Conservation (phyloP, 1,140 invertebrate species). For the Ostrea edulis region DNA sequence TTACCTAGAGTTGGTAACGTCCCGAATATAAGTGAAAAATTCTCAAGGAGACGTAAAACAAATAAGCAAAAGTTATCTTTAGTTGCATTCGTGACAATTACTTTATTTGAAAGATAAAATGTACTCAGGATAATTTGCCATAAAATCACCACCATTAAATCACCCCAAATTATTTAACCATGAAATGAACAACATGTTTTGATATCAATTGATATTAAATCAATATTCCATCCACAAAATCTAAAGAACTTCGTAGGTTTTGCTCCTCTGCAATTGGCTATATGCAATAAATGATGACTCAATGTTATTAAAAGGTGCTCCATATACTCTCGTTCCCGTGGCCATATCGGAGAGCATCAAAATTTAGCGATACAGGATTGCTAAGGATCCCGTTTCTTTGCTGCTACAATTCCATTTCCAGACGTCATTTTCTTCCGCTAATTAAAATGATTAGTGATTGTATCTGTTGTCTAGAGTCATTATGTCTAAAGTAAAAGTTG, state of each 20-base stretch:
- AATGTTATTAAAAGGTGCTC: not conserved
- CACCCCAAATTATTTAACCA: not conserved
- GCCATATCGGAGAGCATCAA: not conserved
- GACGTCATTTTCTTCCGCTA: slow-evolving; percentile 31
- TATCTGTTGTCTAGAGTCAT: slow-evolving; percentile 21
- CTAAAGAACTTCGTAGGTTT: not conserved
- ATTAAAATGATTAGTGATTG: slow-evolving; percentile 30
- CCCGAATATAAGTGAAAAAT: too few relatives aligned
- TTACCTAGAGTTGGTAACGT: too few relatives aligned
- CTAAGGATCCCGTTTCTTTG: not conserved
- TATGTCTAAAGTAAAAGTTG: slow-evolving; percentile 11
- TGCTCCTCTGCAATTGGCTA: not conserved
- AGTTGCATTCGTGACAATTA: not conserved
- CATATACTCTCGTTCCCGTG: not conserved
- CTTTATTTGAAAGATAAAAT: not conserved
- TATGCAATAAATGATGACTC: not conserved
- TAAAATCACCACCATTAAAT: not conserved
- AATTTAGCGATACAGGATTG: not conserved
- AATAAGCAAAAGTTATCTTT: too few relatives aligned
- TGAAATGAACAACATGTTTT: not conserved
- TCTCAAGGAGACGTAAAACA: too few relatives aligned
- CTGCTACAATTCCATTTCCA: slow-evolving; percentile 16
- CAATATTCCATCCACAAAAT: not conserved
- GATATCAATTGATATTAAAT: not conserved
- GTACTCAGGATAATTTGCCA: not conserved